Evolutionary conservation across 2,888 invertebrate genomes (phyloP).

Genomic region (Drosophila heteroneura): DNA sequence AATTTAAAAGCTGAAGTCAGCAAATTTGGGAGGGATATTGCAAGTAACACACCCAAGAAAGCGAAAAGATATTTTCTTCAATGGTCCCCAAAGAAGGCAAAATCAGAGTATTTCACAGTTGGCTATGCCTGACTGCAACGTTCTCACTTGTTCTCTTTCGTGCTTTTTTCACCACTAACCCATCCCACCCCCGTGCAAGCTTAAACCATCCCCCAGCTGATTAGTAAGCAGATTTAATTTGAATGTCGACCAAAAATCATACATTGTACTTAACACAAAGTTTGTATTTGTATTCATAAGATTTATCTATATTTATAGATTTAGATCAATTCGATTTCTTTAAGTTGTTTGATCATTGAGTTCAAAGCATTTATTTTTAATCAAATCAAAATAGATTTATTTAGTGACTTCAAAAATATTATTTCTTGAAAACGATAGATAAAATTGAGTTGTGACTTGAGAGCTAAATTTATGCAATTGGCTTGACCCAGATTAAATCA

Average conservation of each 20-base stretch:
- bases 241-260: background rate
- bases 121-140: background rate
- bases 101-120: background rate
- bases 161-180: slow-evolving; percentile 9
- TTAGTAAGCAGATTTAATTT: slow-evolving; percentile 13
- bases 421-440: background rate
- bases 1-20: background rate
- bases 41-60: background rate
- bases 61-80: background rate
- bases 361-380: background rate
- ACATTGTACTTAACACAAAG: background rate
- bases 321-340: background rate
- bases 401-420: background rate
- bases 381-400: background rate
- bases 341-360: background rate
- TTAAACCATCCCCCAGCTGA: slow-evolving; percentile 17
- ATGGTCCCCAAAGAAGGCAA: background rate
- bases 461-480: background rate
- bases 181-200: slow-evolving; percentile 12
- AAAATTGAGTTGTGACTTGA: background rate
- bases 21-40: background rate
- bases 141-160: background rate
- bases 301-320: background rate
- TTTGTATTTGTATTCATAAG: background rate
- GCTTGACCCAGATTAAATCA: background rate